Evolutionary conservation across 2,888 invertebrate species (phyloP).

Genomic region (Hypolimnas misippus): DNA sequence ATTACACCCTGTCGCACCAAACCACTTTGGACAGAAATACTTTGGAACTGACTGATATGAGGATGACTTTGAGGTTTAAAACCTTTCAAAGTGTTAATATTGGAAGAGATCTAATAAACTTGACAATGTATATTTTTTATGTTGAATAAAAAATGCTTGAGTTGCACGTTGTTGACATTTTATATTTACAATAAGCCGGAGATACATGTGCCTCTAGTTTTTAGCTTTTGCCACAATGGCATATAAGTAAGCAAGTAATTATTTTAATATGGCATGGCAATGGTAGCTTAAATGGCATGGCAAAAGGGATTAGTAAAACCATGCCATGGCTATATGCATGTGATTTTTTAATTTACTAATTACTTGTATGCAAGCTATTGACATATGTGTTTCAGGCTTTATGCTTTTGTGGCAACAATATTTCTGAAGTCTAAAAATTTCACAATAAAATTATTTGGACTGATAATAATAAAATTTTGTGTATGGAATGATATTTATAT

Average conservation of each 20-base stretch:
- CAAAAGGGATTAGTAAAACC: too few relatives aligned
- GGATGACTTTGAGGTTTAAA: conserved; percentile 44
- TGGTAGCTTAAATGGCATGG: too few relatives aligned
- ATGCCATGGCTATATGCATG: too few relatives aligned
- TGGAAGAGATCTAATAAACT: background rate
- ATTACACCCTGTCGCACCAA: conserved; percentile 96
- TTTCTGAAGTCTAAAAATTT: background rate
- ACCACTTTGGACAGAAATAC: conserved; percentile 99
- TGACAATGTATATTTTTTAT: background rate
- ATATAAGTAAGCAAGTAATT: too few relatives aligned
- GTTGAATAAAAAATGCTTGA: background rate
- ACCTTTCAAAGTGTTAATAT: background rate
- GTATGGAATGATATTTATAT: background rate
- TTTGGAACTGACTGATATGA: conserved; percentile 96
- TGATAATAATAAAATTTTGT: background rate
- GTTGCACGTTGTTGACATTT: background rate
- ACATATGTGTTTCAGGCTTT: too few relatives aligned
- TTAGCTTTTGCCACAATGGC: too few relatives aligned
- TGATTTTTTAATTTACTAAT: too few relatives aligned
- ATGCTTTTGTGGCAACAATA: background rate
- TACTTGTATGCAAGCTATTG: too few relatives aligned
- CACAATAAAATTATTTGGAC: background rate
- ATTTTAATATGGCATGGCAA: too few relatives aligned
- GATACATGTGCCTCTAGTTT: too few relatives aligned
- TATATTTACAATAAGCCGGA: too few relatives aligned